A percentile compares a stretch with the other conserved stretches of the same genome.
Conservation (phyloP, 2,113 vertebrate species). For the Thryonomys swinderianus region DNA sequence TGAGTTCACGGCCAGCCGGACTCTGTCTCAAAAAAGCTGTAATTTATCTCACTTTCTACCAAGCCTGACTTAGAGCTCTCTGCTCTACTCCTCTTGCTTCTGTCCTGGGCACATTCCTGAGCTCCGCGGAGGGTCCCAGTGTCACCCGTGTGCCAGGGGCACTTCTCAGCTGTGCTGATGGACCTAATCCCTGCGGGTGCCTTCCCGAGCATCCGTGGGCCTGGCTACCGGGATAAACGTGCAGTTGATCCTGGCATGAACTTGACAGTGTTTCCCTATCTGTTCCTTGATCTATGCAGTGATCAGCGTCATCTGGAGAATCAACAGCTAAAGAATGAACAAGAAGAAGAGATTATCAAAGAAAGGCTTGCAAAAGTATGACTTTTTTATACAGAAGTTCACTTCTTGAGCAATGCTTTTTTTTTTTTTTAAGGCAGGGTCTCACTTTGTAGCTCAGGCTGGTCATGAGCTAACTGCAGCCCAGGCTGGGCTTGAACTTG, state of each 20-base stretch:
- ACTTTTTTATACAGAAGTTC: background rate
- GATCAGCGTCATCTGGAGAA: constrained; percentile 71
- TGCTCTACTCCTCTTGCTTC: background rate
- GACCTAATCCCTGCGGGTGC: background rate
- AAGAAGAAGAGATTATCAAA: constrained; percentile 89
- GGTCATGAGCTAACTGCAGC: no score
- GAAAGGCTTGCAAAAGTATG: constrained; percentile 91
- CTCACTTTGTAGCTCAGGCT: no score
- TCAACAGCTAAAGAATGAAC: constrained; percentile 81
- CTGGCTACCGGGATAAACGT: background rate
- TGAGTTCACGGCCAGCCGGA: no score
- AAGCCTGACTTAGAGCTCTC: background rate
- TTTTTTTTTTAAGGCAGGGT: no score
- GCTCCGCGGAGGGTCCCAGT: background rate
- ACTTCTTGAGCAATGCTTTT: background rate
- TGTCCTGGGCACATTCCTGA: background rate
- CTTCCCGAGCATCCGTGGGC: background rate
- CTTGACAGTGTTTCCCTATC: background rate
- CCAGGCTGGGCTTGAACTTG: no score
- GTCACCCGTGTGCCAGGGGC: background rate
- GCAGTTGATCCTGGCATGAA: background rate
- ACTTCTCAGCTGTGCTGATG: background rate
- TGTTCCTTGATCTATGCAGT: constrained; percentile 66
- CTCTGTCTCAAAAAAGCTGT: background rate
- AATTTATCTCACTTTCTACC: background rate